A percentile compares a stretch with the other conserved stretches of the same genome.
Evolutionary conservation across 2,888 invertebrate species (phyloP).

Genomic region (Drosophila melanosoma): DNA sequence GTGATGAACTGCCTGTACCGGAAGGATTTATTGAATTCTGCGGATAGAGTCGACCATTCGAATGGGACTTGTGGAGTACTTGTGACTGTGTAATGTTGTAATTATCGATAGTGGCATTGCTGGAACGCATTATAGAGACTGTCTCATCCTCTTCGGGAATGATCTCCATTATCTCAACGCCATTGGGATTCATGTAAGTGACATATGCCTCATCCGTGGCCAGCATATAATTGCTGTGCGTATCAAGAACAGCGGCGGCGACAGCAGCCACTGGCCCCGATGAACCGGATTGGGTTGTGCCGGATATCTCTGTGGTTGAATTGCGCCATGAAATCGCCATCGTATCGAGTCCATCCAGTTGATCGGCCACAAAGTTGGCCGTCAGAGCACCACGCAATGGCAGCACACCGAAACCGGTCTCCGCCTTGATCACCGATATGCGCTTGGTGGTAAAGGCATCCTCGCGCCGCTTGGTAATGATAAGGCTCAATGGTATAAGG

Average conservation of each 20-base stretch:
- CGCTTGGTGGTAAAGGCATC: conserved; percentile 82
- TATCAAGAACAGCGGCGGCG: conserved; percentile 76
- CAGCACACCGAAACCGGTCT: conserved; percentile 76
- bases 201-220: conserved; percentile 83
- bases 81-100: conserved; percentile 77
- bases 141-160: conserved; percentile 85
- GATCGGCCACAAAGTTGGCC: conserved; percentile 78
- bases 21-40: conserved; percentile 36
- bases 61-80: conserved; percentile 69
- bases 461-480: conserved; percentile 83
- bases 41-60: conserved; percentile 70
- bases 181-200: conserved; percentile 84
- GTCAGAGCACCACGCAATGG: conserved; percentile 75
- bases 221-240: conserved; percentile 82
- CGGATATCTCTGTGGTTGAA: conserved; percentile 68
- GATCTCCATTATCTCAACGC: conserved; percentile 85
- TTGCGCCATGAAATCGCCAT: conserved; percentile 78
- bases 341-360: conserved; percentile 83
- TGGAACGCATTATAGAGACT: conserved; percentile 83
- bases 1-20: conserved; percentile 60
- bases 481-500: conserved; percentile 83
- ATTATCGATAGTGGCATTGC: conserved; percentile 83
- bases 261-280: conserved; percentile 62
- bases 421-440: conserved; percentile 82
- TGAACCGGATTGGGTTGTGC: conserved; percentile 3